Conservation (phyloP, 2,888 invertebrate species). For the Hermodice carunculata region DNA sequence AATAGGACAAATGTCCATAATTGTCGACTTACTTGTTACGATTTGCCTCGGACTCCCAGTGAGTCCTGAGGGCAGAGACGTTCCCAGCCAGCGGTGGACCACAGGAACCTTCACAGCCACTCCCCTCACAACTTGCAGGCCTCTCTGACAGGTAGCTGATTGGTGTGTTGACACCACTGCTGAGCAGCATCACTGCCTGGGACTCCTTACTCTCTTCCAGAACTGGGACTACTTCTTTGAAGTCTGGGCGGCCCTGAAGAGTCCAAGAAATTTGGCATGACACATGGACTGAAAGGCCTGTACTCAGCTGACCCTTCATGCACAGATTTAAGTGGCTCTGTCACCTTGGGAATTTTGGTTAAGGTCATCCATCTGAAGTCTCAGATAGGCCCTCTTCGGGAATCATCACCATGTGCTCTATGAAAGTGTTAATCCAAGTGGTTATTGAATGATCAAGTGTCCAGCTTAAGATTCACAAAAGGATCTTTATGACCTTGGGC, state of each 20-base stretch:
- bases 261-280: too few relatives aligned
- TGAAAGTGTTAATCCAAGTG: too few relatives aligned
- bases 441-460: too few relatives aligned
- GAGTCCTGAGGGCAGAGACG: conserved; percentile 62
- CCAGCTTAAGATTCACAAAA: too few relatives aligned
- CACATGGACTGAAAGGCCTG: too few relatives aligned
- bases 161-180: conserved; percentile 26
- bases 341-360: too few relatives aligned
- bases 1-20: not conserved
- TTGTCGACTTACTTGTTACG: conserved; percentile 45
- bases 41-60: conserved; percentile 65
- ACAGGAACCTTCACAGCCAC: conserved; percentile 43
- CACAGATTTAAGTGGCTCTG: too few relatives aligned
- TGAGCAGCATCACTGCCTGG: conserved; percentile 53
- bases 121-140: conserved; percentile 39
- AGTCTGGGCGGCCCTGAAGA: conserved; percentile 66
- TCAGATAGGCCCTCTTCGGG: too few relatives aligned
- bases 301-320: too few relatives aligned
- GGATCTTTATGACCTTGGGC: too few relatives aligned
- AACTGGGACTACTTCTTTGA: conserved; percentile 55
- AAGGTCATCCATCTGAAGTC: too few relatives aligned
- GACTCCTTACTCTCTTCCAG: conserved; percentile 59
- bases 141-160: not conserved
- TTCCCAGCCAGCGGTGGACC: conserved; percentile 61
- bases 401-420: too few relatives aligned